Evolutionary conservation across 2,888 invertebrate genomes (phyloP).

Genomic region (Eristalis arbustorum): DNA sequence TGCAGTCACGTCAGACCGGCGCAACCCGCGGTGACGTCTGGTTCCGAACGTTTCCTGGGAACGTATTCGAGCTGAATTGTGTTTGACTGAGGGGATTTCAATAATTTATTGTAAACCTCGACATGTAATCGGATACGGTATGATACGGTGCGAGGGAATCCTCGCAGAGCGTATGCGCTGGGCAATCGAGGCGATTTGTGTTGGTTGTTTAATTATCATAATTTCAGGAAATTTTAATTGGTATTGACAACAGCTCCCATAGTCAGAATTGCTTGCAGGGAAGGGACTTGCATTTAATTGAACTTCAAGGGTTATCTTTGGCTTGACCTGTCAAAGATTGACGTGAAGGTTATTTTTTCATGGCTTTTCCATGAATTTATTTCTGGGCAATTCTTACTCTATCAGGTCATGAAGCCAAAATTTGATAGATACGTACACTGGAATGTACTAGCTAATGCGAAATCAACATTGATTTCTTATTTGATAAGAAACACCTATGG

Average conservation of each 20-base stretch:
- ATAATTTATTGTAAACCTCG: slow-evolving; percentile 44
- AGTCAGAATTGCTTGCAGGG: not conserved
- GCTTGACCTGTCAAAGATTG: not conserved
- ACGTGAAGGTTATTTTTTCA: too few relatives aligned
- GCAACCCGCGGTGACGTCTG: not conserved
- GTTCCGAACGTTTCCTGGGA: slow-evolving; percentile 34
- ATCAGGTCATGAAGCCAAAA: too few relatives aligned
- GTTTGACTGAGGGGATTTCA: slow-evolving; percentile 22
- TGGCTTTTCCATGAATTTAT: too few relatives aligned
- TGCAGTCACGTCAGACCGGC: slow-evolving; percentile 25
- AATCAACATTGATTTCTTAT: too few relatives aligned
- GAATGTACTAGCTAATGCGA: too few relatives aligned
- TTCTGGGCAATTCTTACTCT: too few relatives aligned
- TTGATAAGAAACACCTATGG: too few relatives aligned
- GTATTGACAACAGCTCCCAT: not conserved
- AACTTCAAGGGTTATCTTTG: not conserved
- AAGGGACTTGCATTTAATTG: not conserved
- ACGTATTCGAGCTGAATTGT: slow-evolving; percentile 1
- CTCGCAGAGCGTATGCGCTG: not conserved
- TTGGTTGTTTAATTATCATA: slow-evolving; percentile 42
- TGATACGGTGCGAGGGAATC: not conserved
- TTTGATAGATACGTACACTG: too few relatives aligned
- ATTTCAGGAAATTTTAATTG: slow-evolving; percentile 16
- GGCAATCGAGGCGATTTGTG: slow-evolving; percentile 25
- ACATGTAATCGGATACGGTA: slow-evolving; percentile 22